Evolutionary conservation across 2,113 vertebrate species (phyloP), one percentile per base, ranked within the genome.

Genomic region (Hippocampus zosterae): DNA sequence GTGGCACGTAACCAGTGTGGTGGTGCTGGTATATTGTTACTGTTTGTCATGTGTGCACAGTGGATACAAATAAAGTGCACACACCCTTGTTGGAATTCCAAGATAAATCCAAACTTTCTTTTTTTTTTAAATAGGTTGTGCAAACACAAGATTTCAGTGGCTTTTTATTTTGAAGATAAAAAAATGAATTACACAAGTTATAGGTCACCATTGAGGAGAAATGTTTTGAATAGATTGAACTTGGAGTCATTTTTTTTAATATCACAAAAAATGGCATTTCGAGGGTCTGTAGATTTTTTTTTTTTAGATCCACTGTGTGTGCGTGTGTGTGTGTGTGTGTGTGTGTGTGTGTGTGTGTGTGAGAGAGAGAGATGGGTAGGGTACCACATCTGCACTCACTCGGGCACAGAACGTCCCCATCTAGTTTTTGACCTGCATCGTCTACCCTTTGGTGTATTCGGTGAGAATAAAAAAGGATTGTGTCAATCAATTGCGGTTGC

Each of bases 401-500:
- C 82, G 65, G 73, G 85, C 75, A 83, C 71, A 63, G 40, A 83
- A 61, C 75, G 62, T 8, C 74, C 77, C 83, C 70, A 69, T 70
- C 33, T 9, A 71, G 70, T 78, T 79, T 75, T 71, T 82, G 85
- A 84, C 69, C 72, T 56, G 65, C 80, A 85, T 73, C 65, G 70
- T 60, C 74, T 67, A 80, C 90, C 89, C 81, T 89, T 91, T 89
- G 86, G 84, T 87, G 75, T 90, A 68, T 86, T 25, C 6, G 2
- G 72, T 81, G 80, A 80, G 79, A 44, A 69, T 67, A 19, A 69
- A 62, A 68, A 69, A 75, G 72, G 74, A 74, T 67, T 56, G 33
- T 25, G 62, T 65, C 61, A 27, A 72, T 70, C 63, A 50, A 70
- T 76, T 80, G 63, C 29, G 59, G 60, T 72, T 56, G 18, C 60